Conservation (phyloP, 2,797 vertebrate genomes). For the Pristis pectinata region DNA sequence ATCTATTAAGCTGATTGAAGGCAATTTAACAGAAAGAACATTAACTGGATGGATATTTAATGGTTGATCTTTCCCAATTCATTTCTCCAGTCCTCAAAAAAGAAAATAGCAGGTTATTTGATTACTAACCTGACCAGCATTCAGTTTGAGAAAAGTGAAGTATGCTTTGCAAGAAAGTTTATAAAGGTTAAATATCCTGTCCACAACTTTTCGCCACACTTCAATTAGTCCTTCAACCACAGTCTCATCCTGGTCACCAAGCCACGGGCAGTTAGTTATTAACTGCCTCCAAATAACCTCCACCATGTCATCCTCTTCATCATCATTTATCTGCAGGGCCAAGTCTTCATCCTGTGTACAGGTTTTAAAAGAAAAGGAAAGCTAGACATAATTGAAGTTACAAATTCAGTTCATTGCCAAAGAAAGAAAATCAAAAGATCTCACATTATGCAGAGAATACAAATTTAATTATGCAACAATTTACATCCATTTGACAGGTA, state of each 20-base stretch:
- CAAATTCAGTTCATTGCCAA: neutral
- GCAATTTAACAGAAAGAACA: neutral
- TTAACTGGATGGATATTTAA: neutral
- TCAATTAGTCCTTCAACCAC: conserved; percentile 85
- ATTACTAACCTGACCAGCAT: conserved; percentile 79
- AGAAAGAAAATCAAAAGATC: neutral
- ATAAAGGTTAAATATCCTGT: conserved; percentile 93
- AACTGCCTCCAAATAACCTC: conserved; percentile 93
- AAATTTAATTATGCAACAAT: neutral
- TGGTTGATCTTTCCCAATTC: neutral
- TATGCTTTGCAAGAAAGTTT: conserved; percentile 91
- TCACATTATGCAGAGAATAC: neutral
- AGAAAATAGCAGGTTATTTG: neutral
- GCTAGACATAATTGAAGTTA: neutral
- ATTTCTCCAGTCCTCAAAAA: neutral
- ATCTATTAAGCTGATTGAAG: neutral
- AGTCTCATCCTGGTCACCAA: conserved; percentile 76
- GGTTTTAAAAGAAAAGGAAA: neutral
- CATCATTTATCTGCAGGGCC: conserved; percentile 86
- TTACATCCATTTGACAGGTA: neutral
- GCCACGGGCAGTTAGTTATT: conserved; percentile 81
- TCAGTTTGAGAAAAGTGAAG: conserved; percentile 95
- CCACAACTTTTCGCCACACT: conserved; percentile 89
- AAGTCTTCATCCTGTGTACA: conserved; percentile 87
- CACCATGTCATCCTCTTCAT: conserved; percentile 89